Evolutionary conservation across 2,888 invertebrate genomes (phyloP).

Genomic region (Ischnus inquisitorius): DNA sequence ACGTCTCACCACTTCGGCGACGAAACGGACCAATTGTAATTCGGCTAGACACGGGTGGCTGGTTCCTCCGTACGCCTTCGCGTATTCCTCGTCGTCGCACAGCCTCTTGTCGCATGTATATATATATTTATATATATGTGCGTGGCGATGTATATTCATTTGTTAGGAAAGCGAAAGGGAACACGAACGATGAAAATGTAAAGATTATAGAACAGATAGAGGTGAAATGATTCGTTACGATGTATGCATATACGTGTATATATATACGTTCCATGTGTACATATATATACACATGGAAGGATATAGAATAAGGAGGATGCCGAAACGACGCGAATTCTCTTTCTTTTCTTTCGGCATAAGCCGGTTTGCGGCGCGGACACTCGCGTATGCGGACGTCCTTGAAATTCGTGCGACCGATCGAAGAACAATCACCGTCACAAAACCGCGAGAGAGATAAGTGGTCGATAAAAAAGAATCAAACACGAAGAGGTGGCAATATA

Average conservation of each 20-base stretch:
- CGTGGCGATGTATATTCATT: not conserved
- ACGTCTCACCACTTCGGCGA: slow-evolving; percentile 28
- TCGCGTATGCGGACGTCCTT: slow-evolving; percentile 82
- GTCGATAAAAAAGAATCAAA: slow-evolving; percentile 9
- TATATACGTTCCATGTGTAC: no score
- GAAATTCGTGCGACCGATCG: slow-evolving; percentile 84
- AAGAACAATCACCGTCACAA: slow-evolving; percentile 77
- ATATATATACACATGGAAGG: not conserved
- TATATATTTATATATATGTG: not conserved
- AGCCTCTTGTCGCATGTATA: slow-evolving; percentile 24
- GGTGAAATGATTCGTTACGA: not conserved
- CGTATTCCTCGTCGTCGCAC: slow-evolving; percentile 5
- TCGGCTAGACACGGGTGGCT: slow-evolving; percentile 57
- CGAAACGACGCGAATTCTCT: slow-evolving; percentile 44
- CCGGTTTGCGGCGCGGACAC: slow-evolving; percentile 74
- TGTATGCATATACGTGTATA: not conserved
- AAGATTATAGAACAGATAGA: not conserved
- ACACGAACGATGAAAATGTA: not conserved
- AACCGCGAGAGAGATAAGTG: slow-evolving; percentile 46
- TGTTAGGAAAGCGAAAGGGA: slow-evolving; percentile 9
- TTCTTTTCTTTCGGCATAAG: slow-evolving; percentile 68
- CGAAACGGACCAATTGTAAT: slow-evolving; percentile 59
- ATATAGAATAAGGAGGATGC: slow-evolving; percentile 37
- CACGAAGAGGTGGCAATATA: not conserved
- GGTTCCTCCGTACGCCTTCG: slow-evolving; percentile 33